Evolutionary conservation across 2,797 vertebrate genomes (phyloP), one percentile per base, ranked within the genome.

Genomic region (Leptoclinus maculatus): DNA sequence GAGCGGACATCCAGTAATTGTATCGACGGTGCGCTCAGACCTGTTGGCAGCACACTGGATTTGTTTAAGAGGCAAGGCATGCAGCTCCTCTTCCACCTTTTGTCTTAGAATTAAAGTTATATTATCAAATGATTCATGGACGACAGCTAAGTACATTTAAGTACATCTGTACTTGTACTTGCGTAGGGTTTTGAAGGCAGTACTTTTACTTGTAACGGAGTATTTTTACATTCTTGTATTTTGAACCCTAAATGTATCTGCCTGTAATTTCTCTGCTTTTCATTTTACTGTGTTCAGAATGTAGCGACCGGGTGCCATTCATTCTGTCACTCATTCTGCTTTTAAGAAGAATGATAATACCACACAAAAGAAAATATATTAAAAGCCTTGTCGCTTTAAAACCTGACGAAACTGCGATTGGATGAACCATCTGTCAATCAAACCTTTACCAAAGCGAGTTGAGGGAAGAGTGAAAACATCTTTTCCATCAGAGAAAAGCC

Each of bases 1-100:
- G 53, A 74, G 57, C 1, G 3, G 39, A 84, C 76, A 14, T 82
- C 53, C 72, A 85, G 83, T 91, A 86, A 83, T 81, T 85, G 76
- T 81, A 27, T 64, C 76, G 79, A 49, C 56, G 68, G 57, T 25
- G 34, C 19, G 60, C 60, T 76, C 53, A 10, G 71, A 76, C 59
- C 65, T 70, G 76, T 69, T 87, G 85, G 76, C 78, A 86, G 79
- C 58, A 19, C 58, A 13, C 34, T 23, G 45, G 76, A 81, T 78
- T 80, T 54, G 34, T 73, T 76, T 17, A 57, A 66, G 59, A 65
- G 56, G 47, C 25, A 27, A 62, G 70, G 12, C 78, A 63, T 17
- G 41, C 21, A 27, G 32, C 34, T 29, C 41, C 10, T 54, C n/a
- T n/a, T 32, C 29, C 29, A 45, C 29, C 27, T 69, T 66, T 71